These are phyloP conservation scores for Trichogramma dendrolimi DNA, from an alignment of 2,888 invertebrate genomes.

Conservation along the genomic window DNA sequence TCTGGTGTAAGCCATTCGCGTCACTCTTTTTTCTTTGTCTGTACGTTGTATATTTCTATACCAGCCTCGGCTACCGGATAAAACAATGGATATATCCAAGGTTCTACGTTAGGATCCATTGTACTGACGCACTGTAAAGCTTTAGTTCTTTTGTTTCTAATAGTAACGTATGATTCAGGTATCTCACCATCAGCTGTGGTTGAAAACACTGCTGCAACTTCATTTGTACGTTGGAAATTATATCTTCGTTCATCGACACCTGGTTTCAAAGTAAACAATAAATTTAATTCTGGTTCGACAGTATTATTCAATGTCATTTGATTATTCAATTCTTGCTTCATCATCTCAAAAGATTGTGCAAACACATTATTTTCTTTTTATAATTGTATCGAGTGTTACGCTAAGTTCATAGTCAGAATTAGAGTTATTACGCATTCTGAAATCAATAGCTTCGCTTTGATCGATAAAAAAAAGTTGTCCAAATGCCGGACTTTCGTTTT, in stretches of 20 bases:
- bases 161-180: slow-evolving; percentile 29
- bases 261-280: neutral
- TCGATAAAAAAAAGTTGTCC: slow-evolving; percentile 30
- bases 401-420: slow-evolving; percentile 10
- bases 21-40: slow-evolving; percentile 6
- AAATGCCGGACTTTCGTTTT: slow-evolving; percentile 22
- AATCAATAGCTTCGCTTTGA: slow-evolving; percentile 22
- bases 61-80: slow-evolving; percentile 31
- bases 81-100: slow-evolving; percentile 31
- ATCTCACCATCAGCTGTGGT: slow-evolving; percentile 31
- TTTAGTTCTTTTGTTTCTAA: slow-evolving; percentile 25
- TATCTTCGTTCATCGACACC: slow-evolving; percentile 12
- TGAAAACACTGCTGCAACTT: slow-evolving; percentile 29
- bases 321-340: neutral
- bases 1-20: slow-evolving; percentile 2
- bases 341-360: slow-evolving; percentile 14
- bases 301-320: neutral
- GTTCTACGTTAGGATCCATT: slow-evolving; percentile 33
- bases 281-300: neutral
- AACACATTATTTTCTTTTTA: slow-evolving; percentile 8
- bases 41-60: slow-evolving; percentile 16
- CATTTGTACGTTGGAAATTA: slow-evolving; percentile 29
- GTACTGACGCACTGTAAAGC: slow-evolving; percentile 23
- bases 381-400: neutral
- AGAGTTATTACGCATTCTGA: slow-evolving; percentile 2